These are phyloP conservation scores for Amia ocellicauda DNA, from an alignment of 2,113 vertebrate species.

Conservation along the genomic window DNA sequence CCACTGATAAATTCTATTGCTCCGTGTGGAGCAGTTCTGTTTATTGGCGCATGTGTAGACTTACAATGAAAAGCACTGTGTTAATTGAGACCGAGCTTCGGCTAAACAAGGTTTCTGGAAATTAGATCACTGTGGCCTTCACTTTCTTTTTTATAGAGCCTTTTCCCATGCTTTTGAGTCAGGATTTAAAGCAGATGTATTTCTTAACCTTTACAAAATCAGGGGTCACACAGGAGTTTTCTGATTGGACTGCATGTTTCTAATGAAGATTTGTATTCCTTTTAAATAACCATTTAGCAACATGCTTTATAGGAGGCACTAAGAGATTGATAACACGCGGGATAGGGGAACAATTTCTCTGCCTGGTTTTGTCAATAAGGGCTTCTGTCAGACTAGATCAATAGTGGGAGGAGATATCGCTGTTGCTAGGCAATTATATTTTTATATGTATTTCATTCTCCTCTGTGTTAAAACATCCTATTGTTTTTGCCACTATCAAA, in stretches of 20 bases:
- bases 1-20: too few species aligned
- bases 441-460: constrained; percentile 38
- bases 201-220: not conserved
- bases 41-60: too few species aligned
- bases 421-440: constrained; percentile 40
- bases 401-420: constrained; percentile 43
- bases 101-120: too few species aligned
- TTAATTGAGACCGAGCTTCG: too few species aligned
- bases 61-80: too few species aligned
- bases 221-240: not conserved
- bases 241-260: constrained; percentile 25
- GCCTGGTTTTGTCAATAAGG: constrained; percentile 48
- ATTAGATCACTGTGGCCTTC: too few species aligned
- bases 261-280: constrained; percentile 45
- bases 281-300: constrained; percentile 53
- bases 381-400: constrained; percentile 48
- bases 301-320: constrained; percentile 33
- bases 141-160: too few species aligned
- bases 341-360: constrained; percentile 34
- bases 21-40: too few species aligned
- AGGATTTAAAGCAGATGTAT: not conserved
- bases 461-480: constrained; percentile 8
- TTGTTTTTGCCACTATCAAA: too few species aligned
- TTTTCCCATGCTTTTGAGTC: too few species aligned
- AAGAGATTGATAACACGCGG: constrained; percentile 45